phyloP scores from a whole-genome alignment of 2,888 invertebrate genomes.

The Pyrgus malvae region DNA sequence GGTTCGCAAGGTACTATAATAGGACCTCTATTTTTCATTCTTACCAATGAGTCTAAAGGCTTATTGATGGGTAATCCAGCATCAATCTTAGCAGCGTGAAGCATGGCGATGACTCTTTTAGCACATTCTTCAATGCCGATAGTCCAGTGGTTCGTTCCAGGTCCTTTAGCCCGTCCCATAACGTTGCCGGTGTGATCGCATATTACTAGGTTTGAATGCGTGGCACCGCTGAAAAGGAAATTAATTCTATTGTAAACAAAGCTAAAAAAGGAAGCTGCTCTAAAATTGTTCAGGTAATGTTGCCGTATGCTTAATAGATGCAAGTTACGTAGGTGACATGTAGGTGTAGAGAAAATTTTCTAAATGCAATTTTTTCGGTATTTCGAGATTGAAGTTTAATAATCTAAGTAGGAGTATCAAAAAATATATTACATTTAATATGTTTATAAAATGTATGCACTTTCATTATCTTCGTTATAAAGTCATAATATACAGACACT shows the following conservation, averaged over 20 bases:
- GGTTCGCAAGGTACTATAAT: background rate
- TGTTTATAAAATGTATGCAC: too few species aligned
- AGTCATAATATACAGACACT: too few species aligned
- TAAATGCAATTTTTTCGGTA: too few species aligned
- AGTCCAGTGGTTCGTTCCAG: constrained; percentile 91
- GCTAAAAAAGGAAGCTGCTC: too few species aligned
- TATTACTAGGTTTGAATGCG: constrained; percentile 90
- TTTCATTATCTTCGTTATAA: too few species aligned
- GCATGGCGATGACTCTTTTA: constrained; percentile 87
- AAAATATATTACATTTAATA: too few species aligned
- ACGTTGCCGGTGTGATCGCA: constrained; percentile 87
- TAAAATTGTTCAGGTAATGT: too few species aligned
- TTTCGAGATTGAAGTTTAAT: too few species aligned
- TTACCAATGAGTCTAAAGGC: constrained; percentile 86
- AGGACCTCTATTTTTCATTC: constrained; percentile 33
- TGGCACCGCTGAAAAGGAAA: constrained; percentile 87
- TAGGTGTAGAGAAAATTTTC: too few species aligned
- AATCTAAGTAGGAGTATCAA: too few species aligned
- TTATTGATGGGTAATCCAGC: constrained; percentile 82
- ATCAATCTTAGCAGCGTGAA: constrained; percentile 83
- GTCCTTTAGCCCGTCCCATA: constrained; percentile 85
- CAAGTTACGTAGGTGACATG: too few species aligned
- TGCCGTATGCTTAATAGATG: too few species aligned
- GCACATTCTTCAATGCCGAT: constrained; percentile 91
- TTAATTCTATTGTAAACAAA: background rate